phyloP scores from a whole-genome alignment of 2,113 vertebrate species.

The Pangasianodon gigas region DNA sequence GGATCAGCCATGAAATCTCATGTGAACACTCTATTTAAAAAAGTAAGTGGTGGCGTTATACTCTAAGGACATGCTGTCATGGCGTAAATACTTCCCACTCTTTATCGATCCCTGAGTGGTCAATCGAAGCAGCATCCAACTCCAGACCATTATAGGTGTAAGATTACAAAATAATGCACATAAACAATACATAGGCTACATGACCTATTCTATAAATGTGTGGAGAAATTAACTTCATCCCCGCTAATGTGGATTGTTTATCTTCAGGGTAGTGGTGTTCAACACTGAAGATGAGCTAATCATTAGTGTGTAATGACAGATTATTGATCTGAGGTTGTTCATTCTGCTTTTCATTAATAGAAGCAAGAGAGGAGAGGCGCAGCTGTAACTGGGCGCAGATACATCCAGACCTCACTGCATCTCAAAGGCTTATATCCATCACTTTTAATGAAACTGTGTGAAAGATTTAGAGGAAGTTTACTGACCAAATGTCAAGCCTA shows the following conservation, averaged over 20 bases:
- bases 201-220: conserved; percentile 25
- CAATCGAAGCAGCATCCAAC: conserved; percentile 58
- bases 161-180: conserved; percentile 47
- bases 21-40: conserved; percentile 14
- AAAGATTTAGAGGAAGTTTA: conserved; percentile 12
- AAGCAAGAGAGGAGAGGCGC: conserved; percentile 58
- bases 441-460: conserved; percentile 31
- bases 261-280: conserved; percentile 60
- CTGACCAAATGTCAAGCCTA: background rate
- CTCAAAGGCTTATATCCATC: conserved; percentile 44
- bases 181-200: conserved; percentile 42
- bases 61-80: conserved; percentile 35
- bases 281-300: conserved; percentile 55
- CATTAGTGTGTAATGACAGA: conserved; percentile 70
- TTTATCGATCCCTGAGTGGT: conserved; percentile 59
- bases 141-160: conserved; percentile 62
- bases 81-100: conserved; percentile 33
- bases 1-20: background rate
- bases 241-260: conserved; percentile 56
- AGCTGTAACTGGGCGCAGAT: conserved; percentile 59
- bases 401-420: conserved; percentile 41
- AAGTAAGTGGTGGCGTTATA: conserved; percentile 24
- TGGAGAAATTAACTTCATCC: conserved; percentile 61
- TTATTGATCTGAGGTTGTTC: conserved; percentile 71
- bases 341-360: conserved; percentile 73